These are phyloP conservation scores for Marronus borbonicus DNA, from an alignment of 2,888 invertebrate genomes.

Conservation along the genomic window DNA sequence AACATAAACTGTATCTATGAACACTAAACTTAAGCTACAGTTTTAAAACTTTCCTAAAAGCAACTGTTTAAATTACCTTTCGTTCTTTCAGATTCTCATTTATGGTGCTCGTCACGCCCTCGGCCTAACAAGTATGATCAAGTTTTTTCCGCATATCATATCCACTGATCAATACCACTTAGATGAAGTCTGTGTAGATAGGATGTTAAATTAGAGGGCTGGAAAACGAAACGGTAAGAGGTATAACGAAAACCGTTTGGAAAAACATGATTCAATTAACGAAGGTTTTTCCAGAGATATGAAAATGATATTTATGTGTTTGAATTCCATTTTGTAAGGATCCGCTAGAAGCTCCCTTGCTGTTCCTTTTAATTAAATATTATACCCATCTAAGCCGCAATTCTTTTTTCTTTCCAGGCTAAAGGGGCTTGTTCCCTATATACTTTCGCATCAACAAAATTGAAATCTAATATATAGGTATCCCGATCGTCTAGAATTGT, in stretches of 20 bases:
- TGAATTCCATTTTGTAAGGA: background rate
- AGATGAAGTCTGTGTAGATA: background rate
- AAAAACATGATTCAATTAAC: background rate
- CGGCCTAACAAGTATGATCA: background rate
- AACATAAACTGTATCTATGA: too few relatives aligned
- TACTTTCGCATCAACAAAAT: too few relatives aligned
- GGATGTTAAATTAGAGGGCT: background rate
- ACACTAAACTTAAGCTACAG: too few relatives aligned
- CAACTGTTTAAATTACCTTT: background rate
- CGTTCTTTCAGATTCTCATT: background rate
- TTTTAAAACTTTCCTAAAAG: background rate
- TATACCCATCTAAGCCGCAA: background rate
- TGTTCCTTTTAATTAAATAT: background rate
- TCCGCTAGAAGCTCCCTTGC: too few relatives aligned
- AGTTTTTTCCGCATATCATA: background rate
- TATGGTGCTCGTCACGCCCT: background rate
- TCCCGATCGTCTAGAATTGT: too few relatives aligned
- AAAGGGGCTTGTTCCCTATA: too few relatives aligned
- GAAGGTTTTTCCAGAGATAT: background rate
- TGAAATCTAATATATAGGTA: too few relatives aligned
- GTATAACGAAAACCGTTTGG: conserved; percentile 5
- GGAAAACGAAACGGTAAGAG: background rate
- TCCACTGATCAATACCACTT: background rate
- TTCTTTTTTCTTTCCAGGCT: background rate
- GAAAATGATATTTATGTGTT: conserved; percentile 2